Evolutionary conservation across 2,797 vertebrate species (phyloP).

Genomic region (Gymnothorax javanicus): DNA sequence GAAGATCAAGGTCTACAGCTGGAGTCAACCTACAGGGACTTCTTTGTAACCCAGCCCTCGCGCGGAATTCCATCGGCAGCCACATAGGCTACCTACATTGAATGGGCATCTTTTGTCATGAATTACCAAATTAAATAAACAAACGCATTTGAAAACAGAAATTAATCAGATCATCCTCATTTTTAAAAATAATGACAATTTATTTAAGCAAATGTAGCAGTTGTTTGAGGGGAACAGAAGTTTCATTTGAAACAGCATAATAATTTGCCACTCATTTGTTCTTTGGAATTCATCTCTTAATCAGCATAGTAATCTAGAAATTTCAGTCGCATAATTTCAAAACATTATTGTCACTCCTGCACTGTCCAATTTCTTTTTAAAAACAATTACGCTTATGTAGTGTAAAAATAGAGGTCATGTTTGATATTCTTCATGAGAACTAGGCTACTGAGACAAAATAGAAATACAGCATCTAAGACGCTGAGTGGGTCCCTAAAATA

Average conservation of each 20-base stretch:
- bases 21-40: conserved; percentile 65
- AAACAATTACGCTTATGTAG: background rate
- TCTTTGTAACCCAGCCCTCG: conserved; percentile 45
- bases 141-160: background rate
- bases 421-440: background rate
- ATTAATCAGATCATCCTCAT: background rate
- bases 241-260: background rate
- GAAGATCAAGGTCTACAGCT: conserved; percentile 61
- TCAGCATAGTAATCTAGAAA: background rate
- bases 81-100: conserved; percentile 44
- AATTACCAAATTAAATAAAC: conserved; percentile 38
- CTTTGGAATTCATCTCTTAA: background rate
- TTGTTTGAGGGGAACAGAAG: no score
- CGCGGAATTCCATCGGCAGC: conserved; percentile 46
- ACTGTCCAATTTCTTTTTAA: background rate
- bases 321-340: background rate
- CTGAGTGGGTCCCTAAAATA: background rate
- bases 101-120: conserved; percentile 19
- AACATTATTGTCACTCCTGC: background rate
- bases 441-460: background rate
- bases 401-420: background rate
- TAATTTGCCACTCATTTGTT: background rate
- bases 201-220: no score
- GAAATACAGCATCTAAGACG: background rate
- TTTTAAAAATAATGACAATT: background rate